Base-by-base conservation (phyloP, 1,140 invertebrate genomes). In the Himalopsyche phryganea region DNA sequence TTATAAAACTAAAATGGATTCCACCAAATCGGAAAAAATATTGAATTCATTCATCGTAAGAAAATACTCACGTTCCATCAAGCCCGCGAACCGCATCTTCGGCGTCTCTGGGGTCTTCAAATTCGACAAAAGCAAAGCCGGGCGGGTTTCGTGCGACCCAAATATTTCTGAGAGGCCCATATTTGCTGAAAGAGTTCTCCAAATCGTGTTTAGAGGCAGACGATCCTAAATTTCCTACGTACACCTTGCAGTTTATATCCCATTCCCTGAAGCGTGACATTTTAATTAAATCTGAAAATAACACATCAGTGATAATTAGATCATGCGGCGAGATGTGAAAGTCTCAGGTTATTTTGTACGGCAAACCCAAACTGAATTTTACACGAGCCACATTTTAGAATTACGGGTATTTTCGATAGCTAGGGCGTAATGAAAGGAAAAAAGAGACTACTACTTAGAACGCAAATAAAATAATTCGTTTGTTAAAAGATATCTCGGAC, bases 121-220 rank as follows among this genome's bases (percentile, higher is more conserved):
- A 99, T 79, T 99, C 97, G 14, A 99, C 90, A 80, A 98, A 98
- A 9, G 95, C 96, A 80, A 98, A 98, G 6, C 96, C 91, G 10
- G 92, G 92, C 33, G 92, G 92, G 74, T 94, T 94, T 69, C 91
- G 78, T 0, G 96, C 95, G 14, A 99, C 95, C 96, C 96, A 98
- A 7, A 98, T 94, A 80, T 96, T 98, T 69, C 91, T 85, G 58
- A 98, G 80, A 20, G 91, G 90, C 1, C 96, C 96, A 78, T 94
- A 98, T 79, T 96, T 95, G 60, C 87, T 86, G 72, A 98, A 98
- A 13, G 91, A 86, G 70, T 88, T 89, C 74, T 95, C 92, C 62
- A 94, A 89, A 75, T 94, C 92, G 73, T 91, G 88, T 78, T 94
- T 94, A 52, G 92, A 92, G 6, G 91, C 91, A 67, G 90, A 91